Base-by-base conservation (phyloP, 2,797 vertebrate genomes). In the Nothura maculosa region DNA sequence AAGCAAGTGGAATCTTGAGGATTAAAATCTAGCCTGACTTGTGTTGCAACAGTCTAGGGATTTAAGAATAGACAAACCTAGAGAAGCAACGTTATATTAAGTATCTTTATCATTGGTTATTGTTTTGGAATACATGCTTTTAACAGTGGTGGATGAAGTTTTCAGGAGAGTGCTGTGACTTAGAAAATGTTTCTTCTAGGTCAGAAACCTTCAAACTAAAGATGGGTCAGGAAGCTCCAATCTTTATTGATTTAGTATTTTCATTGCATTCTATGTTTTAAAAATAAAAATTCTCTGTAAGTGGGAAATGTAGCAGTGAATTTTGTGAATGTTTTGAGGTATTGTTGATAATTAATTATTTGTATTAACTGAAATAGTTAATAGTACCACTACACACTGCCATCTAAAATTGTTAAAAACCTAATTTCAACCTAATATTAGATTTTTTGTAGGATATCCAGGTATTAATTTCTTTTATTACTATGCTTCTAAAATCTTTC, bases 11-110 rank as follows among this genome's bases (percentile, higher is more conserved):
- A 47, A 60, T 28, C 12, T 3, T 83, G 32, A 82, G 45, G 22
- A 55, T 19, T 21, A 60, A 87, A 80, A 60, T 82, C 4, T 28
- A 73, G 2, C 4, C 25, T 21, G 2, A 27, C 25, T 70, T 80
- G 22, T 50, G 20, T n/a, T 25, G 1, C 2, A 50, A 77, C 1
- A 10, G 70, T 40, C 7, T 34, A 83, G 16, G 74, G 12, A 58
- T 36, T 8, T 60, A 3, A 9, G 0, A 20, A n/a, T 7, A 73
- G 8, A 38, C 34, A 3, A 8, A 1, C 19, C 28, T 9, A 73
- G 8, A 38, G 30, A 87, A 66, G 52, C 2, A 61, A 1, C 12
- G 32, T 64, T 68, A 2, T 19, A 15, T 45, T 42, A 9, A 1
- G 1, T 10, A 18, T 24, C 55, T 80, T 80, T 63, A 43, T 2